Conservation (phyloP, 2,113 vertebrate genomes). For the Brienomyrus brachyistius region DNA sequence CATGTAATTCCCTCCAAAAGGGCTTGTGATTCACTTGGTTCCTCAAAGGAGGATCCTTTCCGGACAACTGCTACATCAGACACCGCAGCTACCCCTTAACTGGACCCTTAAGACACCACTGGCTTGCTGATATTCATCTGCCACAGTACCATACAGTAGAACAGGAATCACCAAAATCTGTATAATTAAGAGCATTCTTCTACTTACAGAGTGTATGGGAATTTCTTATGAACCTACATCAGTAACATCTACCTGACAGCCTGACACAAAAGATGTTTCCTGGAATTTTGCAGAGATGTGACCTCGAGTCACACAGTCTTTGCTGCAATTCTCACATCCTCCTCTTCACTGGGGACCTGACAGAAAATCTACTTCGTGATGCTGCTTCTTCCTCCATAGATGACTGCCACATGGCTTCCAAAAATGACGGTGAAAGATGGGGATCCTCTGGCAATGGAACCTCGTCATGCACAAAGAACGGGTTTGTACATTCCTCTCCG, state of each 20-base stretch:
- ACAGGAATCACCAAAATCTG: neutral
- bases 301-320: neutral
- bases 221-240: neutral
- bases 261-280: neutral
- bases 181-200: neutral
- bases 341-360: neutral
- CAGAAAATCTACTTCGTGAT: neutral
- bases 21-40: neutral
- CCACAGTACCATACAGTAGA: neutral
- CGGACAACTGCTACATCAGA: neutral
- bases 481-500: neutral
- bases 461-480: neutral
- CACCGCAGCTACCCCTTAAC: neutral
- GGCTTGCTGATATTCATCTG: neutral
- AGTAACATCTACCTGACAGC: slow-evolving; percentile 2
- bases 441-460: slow-evolving; percentile 10
- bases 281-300: neutral
- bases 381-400: neutral
- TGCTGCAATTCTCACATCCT: neutral
- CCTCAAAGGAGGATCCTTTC: neutral
- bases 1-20: neutral
- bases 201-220: neutral
- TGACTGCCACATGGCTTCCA: neutral
- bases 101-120: neutral
- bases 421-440: neutral